These are phyloP conservation scores for Clupea harengus DNA, from an alignment of 2,113 vertebrate species.

Conservation along the genomic window DNA sequence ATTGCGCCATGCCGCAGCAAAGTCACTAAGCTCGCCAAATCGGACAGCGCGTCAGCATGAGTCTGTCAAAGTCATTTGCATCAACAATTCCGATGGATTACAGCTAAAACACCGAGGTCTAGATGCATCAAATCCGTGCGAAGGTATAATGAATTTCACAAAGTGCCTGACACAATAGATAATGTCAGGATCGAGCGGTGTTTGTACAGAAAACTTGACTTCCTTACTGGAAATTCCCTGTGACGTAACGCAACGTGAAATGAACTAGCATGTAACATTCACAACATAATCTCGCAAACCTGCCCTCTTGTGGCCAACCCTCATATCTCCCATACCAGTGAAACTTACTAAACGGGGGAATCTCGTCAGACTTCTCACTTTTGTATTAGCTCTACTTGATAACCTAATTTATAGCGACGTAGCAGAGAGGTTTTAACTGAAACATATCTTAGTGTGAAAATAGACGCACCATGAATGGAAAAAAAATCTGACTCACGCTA, in stretches of 20 bases:
- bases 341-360: not conserved
- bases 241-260: conserved; percentile 56
- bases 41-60: conserved; percentile 30
- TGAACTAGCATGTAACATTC: not conserved
- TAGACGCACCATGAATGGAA: too few relatives aligned
- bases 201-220: conserved; percentile 53
- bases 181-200: conserved; percentile 36
- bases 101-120: conserved; percentile 18
- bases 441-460: too few relatives aligned
- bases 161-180: not conserved
- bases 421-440: too few relatives aligned
- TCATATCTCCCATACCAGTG: not conserved
- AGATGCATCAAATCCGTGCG: conserved; percentile 20
- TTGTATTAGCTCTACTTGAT: too few relatives aligned
- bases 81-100: conserved; percentile 18
- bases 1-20: conserved; percentile 41
- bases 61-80: conserved; percentile 34
- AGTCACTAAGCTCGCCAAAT: not conserved
- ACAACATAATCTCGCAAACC: not conserved
- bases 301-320: not conserved
- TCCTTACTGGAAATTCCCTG: conserved; percentile 75
- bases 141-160: conserved; percentile 18
- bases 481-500: too few relatives aligned
- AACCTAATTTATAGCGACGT: too few relatives aligned
- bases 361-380: not conserved